phyloP scores from a whole-genome alignment of 2,113 vertebrate species.

The Chloebia gouldiae region DNA sequence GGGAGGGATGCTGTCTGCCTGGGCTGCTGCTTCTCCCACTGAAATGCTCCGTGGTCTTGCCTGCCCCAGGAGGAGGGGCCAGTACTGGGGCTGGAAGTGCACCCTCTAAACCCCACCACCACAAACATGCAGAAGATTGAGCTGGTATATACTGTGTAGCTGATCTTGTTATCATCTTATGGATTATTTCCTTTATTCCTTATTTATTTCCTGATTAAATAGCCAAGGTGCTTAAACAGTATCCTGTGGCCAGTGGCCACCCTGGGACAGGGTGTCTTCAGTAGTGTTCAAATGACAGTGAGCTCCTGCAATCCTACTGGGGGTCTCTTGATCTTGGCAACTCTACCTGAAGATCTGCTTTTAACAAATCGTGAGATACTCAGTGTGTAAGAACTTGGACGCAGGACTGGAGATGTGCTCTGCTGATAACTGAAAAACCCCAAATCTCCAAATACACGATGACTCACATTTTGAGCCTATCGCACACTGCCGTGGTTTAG shows the following conservation, averaged over 20 bases:
- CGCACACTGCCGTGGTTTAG: slow-evolving; percentile 50
- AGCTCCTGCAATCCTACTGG: not conserved
- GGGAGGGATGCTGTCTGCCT: not conserved
- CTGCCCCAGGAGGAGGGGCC: not conserved
- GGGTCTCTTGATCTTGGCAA: slow-evolving; percentile 3
- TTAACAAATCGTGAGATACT: slow-evolving; percentile 37
- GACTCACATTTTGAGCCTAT: slow-evolving; percentile 71
- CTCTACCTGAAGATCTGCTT: not conserved
- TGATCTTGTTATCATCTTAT: not conserved
- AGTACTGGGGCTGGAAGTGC: not conserved
- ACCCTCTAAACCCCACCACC: not conserved
- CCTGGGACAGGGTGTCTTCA: not conserved
- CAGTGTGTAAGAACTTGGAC: slow-evolving; percentile 4
- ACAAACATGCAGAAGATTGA: not conserved
- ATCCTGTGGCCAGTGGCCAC: not conserved
- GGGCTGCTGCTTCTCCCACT: not conserved
- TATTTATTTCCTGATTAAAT: not conserved
- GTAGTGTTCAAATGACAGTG: not conserved
- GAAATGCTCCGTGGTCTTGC: not conserved
- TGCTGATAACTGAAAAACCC: slow-evolving; percentile 42
- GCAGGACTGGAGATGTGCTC: slow-evolving; percentile 57
- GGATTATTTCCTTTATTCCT: not conserved
- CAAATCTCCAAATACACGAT: slow-evolving; percentile 53
- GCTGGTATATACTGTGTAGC: not conserved
- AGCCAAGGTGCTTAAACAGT: not conserved